Conservation (phyloP, 2,888 invertebrate species). For the Idaea dimidiata region DNA sequence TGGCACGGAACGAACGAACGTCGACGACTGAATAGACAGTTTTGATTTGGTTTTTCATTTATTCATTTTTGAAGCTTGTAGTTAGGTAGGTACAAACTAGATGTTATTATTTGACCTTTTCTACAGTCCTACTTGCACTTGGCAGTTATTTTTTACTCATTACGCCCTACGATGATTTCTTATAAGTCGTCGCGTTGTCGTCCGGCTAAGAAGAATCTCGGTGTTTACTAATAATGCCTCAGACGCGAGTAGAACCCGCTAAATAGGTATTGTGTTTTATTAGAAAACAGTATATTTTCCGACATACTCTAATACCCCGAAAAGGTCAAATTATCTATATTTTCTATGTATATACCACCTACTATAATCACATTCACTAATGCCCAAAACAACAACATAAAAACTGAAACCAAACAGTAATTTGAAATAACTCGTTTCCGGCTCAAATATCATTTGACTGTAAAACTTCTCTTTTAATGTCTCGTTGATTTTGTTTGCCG, state of each 20-base stretch:
- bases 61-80: too few relatives aligned
- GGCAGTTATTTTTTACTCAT: too few relatives aligned
- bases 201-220: too few relatives aligned
- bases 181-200: too few relatives aligned
- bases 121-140: too few relatives aligned
- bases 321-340: neutral
- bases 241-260: too few relatives aligned
- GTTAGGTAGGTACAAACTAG: too few relatives aligned
- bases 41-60: neutral
- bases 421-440: constrained; percentile 4
- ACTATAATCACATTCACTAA: neutral
- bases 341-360: neutral
- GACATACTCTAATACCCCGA: neutral
- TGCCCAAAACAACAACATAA: neutral
- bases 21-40: neutral
- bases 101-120: too few relatives aligned
- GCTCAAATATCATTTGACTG: constrained; percentile 7
- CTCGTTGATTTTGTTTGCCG: constrained; percentile 30
- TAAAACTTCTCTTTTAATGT: constrained; percentile 20
- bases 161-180: too few relatives aligned
- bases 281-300: too few relatives aligned
- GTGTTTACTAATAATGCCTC: too few relatives aligned
- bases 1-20: neutral
- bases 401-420: constrained; percentile 4
- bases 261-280: too few relatives aligned